Base-by-base conservation (phyloP, 1,140 invertebrate species). In the Eubasilissa regina region DNA sequence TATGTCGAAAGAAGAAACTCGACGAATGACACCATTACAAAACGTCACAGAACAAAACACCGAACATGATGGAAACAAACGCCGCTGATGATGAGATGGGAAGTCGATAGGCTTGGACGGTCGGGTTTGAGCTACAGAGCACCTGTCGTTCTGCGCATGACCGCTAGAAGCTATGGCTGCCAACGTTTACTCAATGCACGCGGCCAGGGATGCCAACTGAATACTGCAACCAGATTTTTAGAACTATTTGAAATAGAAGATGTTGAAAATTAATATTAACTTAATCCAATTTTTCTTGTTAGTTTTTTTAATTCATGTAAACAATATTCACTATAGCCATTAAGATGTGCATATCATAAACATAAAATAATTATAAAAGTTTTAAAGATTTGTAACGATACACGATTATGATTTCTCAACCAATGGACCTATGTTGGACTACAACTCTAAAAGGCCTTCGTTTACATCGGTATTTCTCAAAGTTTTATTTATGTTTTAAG, bases 1-100 rank as follows among this genome's bases (percentile, higher is more conserved):
- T 58, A 43, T 43, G 56, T 58, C 48, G 15, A 13, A 10, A 47
- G 15, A 25, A 51, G 60, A 53, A 51, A 78, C 62, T 43, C 47
- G 51, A 11, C 17, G 66, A 19, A 21, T 58, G 76, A 55, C 76
- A 68, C 62, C 76, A 78, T 78, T 70, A 78, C 47, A 72, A 68
- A 64, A 78, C 62, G 76, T 78, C 76, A 78, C 76, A 53, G 76
- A 60, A 68, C 76, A 72, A 78, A 78, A 72, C 76, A 78, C 76
- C 17, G 76, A 47, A 78, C 64, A 78, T 78, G 64, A 78, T 78
- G 76, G 66, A 70, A 70, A 75, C 74, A 74, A 78, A 78, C 43
- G 76, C 76, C 76, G 76, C 77, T 78, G 77, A 78, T 78, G 77
- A 78, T 78, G 77, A 62, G 58, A 47, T 55, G 45, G 45, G 68